Evolutionary conservation across 2,888 invertebrate species (phyloP).

Genomic region (Bursaphelenchus okinawaensis): DNA sequence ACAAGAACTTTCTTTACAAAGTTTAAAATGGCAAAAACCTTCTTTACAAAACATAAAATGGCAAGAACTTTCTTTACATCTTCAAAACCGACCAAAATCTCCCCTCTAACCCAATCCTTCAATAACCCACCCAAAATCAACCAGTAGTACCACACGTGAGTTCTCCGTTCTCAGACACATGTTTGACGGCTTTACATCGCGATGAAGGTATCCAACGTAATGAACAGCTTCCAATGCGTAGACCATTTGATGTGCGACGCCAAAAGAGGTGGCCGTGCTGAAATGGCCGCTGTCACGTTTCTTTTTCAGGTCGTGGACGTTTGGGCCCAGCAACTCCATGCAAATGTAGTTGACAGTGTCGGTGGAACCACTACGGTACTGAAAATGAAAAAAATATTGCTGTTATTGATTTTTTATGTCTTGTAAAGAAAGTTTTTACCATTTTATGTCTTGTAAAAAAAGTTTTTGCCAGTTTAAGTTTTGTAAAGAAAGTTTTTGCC

Average conservation of each 20-base stretch:
- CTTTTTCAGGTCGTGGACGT: not conserved
- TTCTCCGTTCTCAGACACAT: not conserved
- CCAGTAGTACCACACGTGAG: not conserved
- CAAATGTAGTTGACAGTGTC: not conserved
- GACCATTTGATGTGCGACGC: not conserved
- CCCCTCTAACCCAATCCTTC: too few species aligned
- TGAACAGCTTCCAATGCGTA: not conserved
- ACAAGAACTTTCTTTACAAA: too few species aligned
- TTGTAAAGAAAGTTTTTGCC: too few species aligned
- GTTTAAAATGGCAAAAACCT: too few species aligned
- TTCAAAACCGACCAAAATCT: too few species aligned
- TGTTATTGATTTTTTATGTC: too few species aligned
- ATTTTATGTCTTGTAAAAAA: too few species aligned
- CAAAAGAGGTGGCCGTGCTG: not conserved
- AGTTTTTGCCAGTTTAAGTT: too few species aligned
- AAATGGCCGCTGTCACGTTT: not conserved
- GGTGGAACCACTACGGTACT: not conserved
- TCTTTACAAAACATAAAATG: too few species aligned
- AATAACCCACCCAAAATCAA: not conserved
- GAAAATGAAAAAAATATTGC: not conserved
- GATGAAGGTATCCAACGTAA: not conserved
- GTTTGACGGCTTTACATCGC: slow-evolving; percentile 8
- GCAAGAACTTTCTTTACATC: too few species aligned
- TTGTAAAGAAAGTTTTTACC: too few species aligned
- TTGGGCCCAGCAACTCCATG: not conserved